Evolutionary conservation across 1,140 invertebrate genomes (phyloP).

Genomic region (Littorina saxatilis): DNA sequence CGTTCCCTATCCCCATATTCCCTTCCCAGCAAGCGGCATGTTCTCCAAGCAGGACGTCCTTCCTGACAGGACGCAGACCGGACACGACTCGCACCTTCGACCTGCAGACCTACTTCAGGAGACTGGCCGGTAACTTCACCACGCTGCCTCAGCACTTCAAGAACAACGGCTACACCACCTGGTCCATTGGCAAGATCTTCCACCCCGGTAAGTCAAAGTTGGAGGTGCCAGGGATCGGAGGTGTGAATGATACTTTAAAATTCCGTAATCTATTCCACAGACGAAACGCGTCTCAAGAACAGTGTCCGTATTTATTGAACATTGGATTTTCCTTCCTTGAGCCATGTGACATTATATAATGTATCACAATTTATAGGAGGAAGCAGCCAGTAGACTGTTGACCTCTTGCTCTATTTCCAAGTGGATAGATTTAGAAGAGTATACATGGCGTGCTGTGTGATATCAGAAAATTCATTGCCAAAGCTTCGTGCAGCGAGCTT

Average conservation of each 20-base stretch:
- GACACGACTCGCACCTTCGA: constrained; percentile 87
- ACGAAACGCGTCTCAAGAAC: neutral
- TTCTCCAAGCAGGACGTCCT: constrained; percentile 87
- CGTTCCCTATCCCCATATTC: neutral
- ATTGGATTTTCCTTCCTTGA: too few relatives aligned
- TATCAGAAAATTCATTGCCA: too few relatives aligned
- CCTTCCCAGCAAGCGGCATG: constrained; percentile 45
- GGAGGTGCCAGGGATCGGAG: neutral
- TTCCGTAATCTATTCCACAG: neutral
- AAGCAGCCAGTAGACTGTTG: too few relatives aligned
- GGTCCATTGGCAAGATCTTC: constrained; percentile 89
- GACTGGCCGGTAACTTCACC: constrained; percentile 85
- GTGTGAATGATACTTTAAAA: neutral
- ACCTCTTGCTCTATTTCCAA: too few relatives aligned
- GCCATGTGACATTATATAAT: too few relatives aligned
- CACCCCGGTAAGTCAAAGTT: constrained; percentile 77
- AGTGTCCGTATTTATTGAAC: too few relatives aligned
- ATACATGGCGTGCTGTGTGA: too few relatives aligned
- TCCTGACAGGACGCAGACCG: constrained; percentile 88
- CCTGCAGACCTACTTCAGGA: constrained; percentile 85
- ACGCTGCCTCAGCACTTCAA: constrained; percentile 90
- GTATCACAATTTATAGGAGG: neutral
- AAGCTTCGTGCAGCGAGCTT: too few relatives aligned
- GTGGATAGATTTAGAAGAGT: too few relatives aligned
- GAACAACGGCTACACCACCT: constrained; percentile 85